Base-by-base conservation (phyloP, 2,797 vertebrate genomes). In the Numenius phaeopus region DNA sequence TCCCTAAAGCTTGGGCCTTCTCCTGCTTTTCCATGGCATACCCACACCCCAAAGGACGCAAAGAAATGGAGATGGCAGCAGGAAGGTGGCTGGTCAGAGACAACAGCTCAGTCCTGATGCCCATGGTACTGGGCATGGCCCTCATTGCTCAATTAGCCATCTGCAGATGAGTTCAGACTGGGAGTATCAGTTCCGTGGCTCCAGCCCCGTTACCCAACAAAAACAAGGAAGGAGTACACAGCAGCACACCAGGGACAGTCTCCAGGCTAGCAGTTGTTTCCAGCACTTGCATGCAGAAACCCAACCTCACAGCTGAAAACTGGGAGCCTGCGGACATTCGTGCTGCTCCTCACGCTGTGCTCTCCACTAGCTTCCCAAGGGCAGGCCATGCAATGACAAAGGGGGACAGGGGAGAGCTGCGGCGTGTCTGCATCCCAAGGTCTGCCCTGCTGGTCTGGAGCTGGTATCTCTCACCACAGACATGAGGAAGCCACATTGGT, bases 401-500 rank as follows among this genome's bases (percentile, higher is more conserved):
- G 17, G 18, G 40, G 21, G 2, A 9, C 8, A 1, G 54, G 62
- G 71, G 42, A 59, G 69, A 67, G 54, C 54, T 20, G 29, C 13
- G 64, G 14, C 2, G 0, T 37, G 32, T 30, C 66, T 64, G 30
- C n/a, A 52, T 15, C 24, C 87, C 61, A 22, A 18, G 26, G 16
- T 34, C 32, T 64, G 61, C 24, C 49, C 32, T 10, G 16, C 6
- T 54, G 57, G 22, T 22, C 52, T 37, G 37, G 21, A 75, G 17
- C 49, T 30, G 42, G 10, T 27, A 11, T 11, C 46, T 27, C 71
- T 87, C 39, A 37, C 3, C 1, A 1, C 11, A n/a, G 29, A 5
- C 62, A 58, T 0, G 0, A 39, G 67, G 39, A 66, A 57, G 37
- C 9, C 57, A 47, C 5, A 1, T 6, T 23, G 47, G 10, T n/a